These are phyloP conservation scores for Drosophila sproati DNA, from an alignment of 1,140 invertebrate genomes.

Conservation along the genomic window DNA sequence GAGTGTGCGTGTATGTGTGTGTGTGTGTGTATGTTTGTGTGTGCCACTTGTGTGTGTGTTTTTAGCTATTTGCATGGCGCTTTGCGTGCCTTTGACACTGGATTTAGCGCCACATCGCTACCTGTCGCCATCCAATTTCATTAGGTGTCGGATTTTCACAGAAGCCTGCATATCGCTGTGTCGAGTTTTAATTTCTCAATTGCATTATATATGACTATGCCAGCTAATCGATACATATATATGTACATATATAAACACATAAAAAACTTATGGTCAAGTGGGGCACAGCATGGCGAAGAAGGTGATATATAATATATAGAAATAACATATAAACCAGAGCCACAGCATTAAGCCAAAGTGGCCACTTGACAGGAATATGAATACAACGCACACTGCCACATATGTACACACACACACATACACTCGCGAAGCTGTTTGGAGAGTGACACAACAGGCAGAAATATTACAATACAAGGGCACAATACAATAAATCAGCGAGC, in stretches of 20 bases:
- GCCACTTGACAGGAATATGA: constrained; percentile 63
- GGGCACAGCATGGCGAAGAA: constrained; percentile 32
- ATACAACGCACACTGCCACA: constrained; percentile 32
- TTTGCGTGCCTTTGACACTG: constrained; percentile 47
- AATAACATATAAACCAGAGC: constrained; percentile 43
- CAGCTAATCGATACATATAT: constrained; percentile 37
- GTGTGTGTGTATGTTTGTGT: background rate
- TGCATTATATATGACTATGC: constrained; percentile 28
- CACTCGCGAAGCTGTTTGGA: constrained; percentile 13
- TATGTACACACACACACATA: constrained; percentile 8
- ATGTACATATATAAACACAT: constrained; percentile 17
- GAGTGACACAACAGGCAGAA: constrained; percentile 56
- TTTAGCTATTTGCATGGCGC: constrained; percentile 36
- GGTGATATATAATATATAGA: constrained; percentile 40
- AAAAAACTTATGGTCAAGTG: constrained; percentile 41
- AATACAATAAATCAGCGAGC: constrained; percentile 75
- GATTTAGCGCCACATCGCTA: constrained; percentile 8
- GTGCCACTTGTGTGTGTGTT: background rate
- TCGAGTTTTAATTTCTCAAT: constrained; percentile 5
- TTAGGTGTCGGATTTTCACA: constrained; percentile 35
- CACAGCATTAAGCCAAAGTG: constrained; percentile 53
- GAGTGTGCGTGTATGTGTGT: constrained; percentile 5
- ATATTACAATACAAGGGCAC: constrained; percentile 67
- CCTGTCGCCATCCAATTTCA: constrained; percentile 42
- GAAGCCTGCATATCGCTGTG: constrained; percentile 8